Evolutionary conservation across 2,113 vertebrate species (phyloP).

Genomic region (Indicator indicator): DNA sequence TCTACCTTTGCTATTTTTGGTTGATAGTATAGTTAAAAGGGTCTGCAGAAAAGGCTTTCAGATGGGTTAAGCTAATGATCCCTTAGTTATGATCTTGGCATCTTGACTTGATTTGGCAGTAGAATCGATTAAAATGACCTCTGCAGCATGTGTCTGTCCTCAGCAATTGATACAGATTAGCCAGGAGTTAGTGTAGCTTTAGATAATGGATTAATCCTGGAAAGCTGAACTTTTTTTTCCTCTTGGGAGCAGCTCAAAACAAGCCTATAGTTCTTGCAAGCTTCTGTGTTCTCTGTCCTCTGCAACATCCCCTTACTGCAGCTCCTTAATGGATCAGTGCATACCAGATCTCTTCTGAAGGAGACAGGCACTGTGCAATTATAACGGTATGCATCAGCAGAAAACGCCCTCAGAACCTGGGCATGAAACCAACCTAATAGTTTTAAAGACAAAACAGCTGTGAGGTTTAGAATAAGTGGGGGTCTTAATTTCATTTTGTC

Average conservation of each 20-base stretch:
- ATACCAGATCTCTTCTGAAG: neutral
- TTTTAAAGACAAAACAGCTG: neutral
- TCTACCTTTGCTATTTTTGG: neutral
- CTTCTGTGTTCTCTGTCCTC: neutral
- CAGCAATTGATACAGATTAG: slow-evolving; percentile 56
- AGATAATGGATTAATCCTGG: slow-evolving; percentile 49
- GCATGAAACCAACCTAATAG: neutral
- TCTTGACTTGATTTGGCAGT: slow-evolving; percentile 18
- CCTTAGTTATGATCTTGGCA: neutral
- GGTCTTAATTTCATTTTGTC: neutral
- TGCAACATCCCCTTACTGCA: neutral
- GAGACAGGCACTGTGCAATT: neutral
- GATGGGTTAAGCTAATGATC: neutral
- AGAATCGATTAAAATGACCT: slow-evolving; percentile 54
- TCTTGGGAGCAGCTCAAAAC: neutral
- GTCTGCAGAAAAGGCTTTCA: slow-evolving; percentile 15
- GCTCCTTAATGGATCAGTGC: neutral
- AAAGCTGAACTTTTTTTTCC: slow-evolving; percentile 1
- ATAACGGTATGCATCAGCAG: neutral
- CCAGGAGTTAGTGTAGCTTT: slow-evolving; percentile 15
- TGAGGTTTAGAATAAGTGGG: neutral
- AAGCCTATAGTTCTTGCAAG: neutral
- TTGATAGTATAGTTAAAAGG: neutral
- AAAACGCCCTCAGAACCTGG: neutral
- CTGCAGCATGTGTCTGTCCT: slow-evolving; percentile 11